These are phyloP conservation scores for Hyppa rectilinea DNA, from an alignment of 2,888 invertebrate species.

Conservation along the genomic window DNA sequence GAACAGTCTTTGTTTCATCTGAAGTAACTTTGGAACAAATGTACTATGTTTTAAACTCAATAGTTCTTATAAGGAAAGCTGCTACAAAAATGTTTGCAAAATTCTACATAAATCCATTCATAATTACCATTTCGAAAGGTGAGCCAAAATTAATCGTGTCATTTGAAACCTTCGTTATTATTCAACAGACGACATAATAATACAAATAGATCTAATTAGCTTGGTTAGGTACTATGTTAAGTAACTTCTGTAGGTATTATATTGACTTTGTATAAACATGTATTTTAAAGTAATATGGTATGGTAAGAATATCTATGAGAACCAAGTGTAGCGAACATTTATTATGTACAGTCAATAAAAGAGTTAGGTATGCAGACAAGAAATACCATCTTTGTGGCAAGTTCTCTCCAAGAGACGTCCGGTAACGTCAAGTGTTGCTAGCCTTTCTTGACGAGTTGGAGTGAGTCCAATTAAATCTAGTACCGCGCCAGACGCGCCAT, in stretches of 20 bases:
- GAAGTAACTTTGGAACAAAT: not conserved
- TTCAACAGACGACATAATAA: not conserved
- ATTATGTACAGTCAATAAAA: constrained; percentile 4
- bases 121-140: not conserved
- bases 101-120: not conserved
- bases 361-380: not conserved
- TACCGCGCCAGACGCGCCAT: no score
- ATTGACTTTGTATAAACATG: not conserved
- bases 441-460: not conserved
- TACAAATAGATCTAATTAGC: constrained; percentile 12
- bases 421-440: not conserved
- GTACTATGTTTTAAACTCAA: no score
- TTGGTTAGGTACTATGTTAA: not conserved
- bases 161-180: constrained; percentile 11
- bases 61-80: not conserved
- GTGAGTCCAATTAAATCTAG: not conserved
- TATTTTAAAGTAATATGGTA: constrained; percentile 7
- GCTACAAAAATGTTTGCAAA: not conserved
- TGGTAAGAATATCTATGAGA: constrained; percentile 2
- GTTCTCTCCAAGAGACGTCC: not conserved
- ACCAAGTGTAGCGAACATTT: not conserved
- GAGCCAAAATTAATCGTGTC: constrained; percentile 4
- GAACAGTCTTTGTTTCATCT: constrained; percentile 20
- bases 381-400: not conserved
- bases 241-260: not conserved